Evolutionary conservation across 2,888 invertebrate species (phyloP).

Genomic region (Asteroscopus sphinx): DNA sequence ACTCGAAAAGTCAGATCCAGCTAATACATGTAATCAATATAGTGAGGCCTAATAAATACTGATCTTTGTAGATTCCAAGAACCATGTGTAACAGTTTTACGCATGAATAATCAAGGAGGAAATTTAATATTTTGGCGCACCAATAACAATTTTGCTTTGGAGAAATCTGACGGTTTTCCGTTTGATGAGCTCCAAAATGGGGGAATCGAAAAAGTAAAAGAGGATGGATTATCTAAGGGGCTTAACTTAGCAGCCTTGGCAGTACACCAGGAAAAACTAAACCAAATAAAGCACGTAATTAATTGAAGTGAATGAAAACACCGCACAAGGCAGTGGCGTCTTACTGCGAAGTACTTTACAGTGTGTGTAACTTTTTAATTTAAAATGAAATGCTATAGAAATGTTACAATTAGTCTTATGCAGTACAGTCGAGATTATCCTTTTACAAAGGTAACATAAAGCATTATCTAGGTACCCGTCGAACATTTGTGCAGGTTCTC

Average conservation of each 20-base stretch:
- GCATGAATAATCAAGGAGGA: not conserved
- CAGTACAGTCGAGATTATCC: constrained; percentile 3
- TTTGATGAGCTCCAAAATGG: constrained; percentile 29
- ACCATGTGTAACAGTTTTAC: constrained; percentile 18
- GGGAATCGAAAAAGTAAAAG: constrained; percentile 27
- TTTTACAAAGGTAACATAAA: constrained; percentile 13
- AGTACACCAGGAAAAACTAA: constrained; percentile 88
- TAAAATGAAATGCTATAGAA: constrained; percentile 2
- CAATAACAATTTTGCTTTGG: constrained; percentile 27
- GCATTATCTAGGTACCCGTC: not conserved
- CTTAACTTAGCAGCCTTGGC: constrained; percentile 43
- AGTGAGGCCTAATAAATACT: constrained; percentile 8
- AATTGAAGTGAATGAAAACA: constrained; percentile 90
- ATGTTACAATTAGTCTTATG: not conserved
- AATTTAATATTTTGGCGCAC: constrained; percentile 22
- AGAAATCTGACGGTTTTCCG: constrained; percentile 27
- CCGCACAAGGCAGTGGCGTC: constrained; percentile 65
- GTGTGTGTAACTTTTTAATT: not conserved
- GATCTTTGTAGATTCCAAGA: constrained; percentile 16
- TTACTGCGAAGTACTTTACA: no score
- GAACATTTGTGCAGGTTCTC: constrained; percentile 11
- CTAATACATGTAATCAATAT: constrained; percentile 26
- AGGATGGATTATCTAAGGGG: constrained; percentile 40
- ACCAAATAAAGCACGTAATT: constrained; percentile 36
- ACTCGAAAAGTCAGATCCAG: constrained; percentile 18